phyloP scores from a whole-genome alignment of 2,113 vertebrate genomes.

The Varanus komodoensis region DNA sequence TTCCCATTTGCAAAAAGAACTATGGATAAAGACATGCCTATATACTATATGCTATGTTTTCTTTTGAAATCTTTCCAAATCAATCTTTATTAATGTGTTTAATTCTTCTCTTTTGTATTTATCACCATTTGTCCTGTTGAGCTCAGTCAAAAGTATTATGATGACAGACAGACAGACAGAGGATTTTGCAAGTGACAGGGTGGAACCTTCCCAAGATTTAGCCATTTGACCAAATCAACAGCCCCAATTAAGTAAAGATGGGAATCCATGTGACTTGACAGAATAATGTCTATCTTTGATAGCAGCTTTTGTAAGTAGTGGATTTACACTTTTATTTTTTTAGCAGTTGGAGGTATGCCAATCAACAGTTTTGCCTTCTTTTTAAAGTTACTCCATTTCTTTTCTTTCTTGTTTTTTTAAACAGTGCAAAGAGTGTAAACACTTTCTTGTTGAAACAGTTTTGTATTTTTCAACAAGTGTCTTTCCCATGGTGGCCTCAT shows the following conservation, averaged over 20 bases:
- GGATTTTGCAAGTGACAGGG: not conserved
- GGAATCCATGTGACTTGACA: too few relatives aligned
- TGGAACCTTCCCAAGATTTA: not conserved
- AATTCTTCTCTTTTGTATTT: not conserved
- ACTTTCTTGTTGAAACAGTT: too few relatives aligned
- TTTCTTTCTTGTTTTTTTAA: not conserved
- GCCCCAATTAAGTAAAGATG: not conserved
- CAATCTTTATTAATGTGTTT: not conserved
- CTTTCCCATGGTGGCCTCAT: not conserved
- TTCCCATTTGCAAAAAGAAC: too few relatives aligned
- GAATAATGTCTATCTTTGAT: too few relatives aligned
- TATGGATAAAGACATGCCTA: too few relatives aligned
- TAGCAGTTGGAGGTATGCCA: not conserved
- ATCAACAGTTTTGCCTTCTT: not conserved
- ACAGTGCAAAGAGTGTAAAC: too few relatives aligned
- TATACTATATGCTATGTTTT: too few relatives aligned
- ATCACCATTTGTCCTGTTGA: not conserved
- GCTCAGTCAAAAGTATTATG: not conserved
- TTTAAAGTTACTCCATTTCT: not conserved
- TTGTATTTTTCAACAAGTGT: not conserved
- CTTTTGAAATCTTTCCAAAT: too few relatives aligned
- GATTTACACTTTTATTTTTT: not conserved
- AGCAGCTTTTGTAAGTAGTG: too few relatives aligned
- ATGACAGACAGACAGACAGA: not conserved
- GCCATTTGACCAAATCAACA: not conserved